These are phyloP conservation scores for Ailuropoda melanoleuca DNA, from an alignment of 2,113 vertebrate genomes.

Conservation along the genomic window DNA sequence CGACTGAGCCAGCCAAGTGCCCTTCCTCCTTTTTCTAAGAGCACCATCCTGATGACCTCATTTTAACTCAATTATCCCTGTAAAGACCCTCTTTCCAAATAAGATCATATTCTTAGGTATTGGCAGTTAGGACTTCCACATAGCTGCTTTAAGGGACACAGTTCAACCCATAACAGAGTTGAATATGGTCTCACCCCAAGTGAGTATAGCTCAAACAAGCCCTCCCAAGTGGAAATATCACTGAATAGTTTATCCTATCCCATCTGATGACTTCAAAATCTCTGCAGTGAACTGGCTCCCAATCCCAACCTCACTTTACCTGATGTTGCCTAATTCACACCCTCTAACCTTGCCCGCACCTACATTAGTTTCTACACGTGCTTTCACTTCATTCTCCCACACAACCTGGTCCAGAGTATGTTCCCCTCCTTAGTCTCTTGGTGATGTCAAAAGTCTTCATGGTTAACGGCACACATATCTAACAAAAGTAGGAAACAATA, in stretches of 20 bases:
- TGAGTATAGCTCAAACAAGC: neutral
- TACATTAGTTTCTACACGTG: fast-evolving
- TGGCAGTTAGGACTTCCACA: neutral
- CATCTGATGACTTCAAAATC: neutral
- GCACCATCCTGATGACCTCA: neutral
- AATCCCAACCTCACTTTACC: neutral
- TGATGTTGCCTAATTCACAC: neutral
- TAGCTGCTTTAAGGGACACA: neutral
- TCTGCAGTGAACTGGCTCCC: neutral
- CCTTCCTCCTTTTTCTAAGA: neutral
- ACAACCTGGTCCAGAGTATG: neutral
- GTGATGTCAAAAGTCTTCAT: neutral
- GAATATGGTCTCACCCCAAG: too few relatives aligned
- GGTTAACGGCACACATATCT: neutral
- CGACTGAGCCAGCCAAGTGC: neutral
- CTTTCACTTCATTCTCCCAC: neutral
- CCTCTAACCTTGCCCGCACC: neutral
- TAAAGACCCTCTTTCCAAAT: neutral
- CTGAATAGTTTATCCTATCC: neutral
- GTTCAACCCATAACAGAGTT: neutral
- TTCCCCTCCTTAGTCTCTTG: neutral
- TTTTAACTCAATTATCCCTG: neutral
- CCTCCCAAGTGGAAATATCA: neutral
- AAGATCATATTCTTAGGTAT: neutral
- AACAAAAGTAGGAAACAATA: neutral